Base-by-base conservation (phyloP, 2,888 invertebrate species). In the Aporophyla nigra region DNA sequence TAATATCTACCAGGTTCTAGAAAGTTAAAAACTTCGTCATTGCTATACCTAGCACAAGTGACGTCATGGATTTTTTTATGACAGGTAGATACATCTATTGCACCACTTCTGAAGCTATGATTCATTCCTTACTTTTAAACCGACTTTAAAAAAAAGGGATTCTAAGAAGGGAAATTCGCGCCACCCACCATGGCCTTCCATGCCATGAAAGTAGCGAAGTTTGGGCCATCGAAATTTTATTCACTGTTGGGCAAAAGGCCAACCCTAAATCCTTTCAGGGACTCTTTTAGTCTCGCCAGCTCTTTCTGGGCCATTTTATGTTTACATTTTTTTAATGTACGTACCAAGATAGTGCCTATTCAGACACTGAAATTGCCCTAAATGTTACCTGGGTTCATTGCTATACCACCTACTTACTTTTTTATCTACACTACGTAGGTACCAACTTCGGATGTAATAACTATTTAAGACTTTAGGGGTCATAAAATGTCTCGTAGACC, bases 81-180 rank as follows among this genome's bases (percentile, higher is more conserved):
- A 51, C 16, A 9, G 0, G 3, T 66, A 10, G 43, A 10, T 46
- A 12, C 10, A 43, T 1, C 1, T 49, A 67, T 78, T 78, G 33
- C 79, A 78, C 79, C 49, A 78, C 24, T 46, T 67, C 33, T 2
- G 43, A 49, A 1, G 5, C 2, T 19, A 56, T 67, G 79, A 78
- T 53, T 78, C 72, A 78, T 71, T 43, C 19, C n/a, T 27, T n/a
- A 27, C 2, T 33, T 43, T 65, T 33, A 10, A 10, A 46, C 43
- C 1, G 43, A 46, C 43, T 46, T 10, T 1, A 46, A 46, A 10
- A 46, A 12, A 12, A 10, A 10, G 43, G 10, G 10, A 2, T 46
- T 46, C 10, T 12, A 2, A 56, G 24, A 58, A 58, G 2, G 33
- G 49, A 46, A n/a, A 33, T 53, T 46, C 10, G 43, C 43, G 43